Conservation (phyloP, 2,113 vertebrate genomes). For the Paralichthys olivaceus region DNA sequence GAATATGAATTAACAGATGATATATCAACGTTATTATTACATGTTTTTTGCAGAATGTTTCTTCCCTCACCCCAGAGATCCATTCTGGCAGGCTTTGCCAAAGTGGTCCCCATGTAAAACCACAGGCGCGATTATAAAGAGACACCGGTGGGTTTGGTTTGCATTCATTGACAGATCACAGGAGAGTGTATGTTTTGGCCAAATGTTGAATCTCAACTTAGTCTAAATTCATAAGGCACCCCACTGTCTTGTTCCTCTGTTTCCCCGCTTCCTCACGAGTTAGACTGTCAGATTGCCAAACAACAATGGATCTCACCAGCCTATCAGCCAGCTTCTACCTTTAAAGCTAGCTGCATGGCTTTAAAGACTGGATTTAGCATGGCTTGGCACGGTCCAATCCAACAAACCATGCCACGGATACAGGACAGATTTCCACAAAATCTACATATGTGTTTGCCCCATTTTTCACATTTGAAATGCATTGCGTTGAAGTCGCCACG, state of each 20-base stretch:
- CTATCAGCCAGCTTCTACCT: conserved; percentile 74
- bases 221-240: conserved; percentile 83
- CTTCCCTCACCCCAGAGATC: conserved; percentile 52
- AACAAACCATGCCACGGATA: conserved; percentile 65
- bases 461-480: conserved; percentile 71
- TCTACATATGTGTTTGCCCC: conserved; percentile 69
- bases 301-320: conserved; percentile 76
- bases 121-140: conserved; percentile 60
- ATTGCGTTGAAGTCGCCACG: conserved; percentile 36
- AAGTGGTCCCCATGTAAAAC: conserved; percentile 40
- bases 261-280: conserved; percentile 64
- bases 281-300: conserved; percentile 79
- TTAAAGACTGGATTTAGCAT: conserved; percentile 80
- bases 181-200: conserved; percentile 59
- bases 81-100: conserved; percentile 45
- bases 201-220: conserved; percentile 78
- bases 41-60: conserved; percentile 28
- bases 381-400: conserved; percentile 75
- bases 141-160: conserved; percentile 59
- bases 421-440: conserved; percentile 18
- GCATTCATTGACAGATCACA: conserved; percentile 76
- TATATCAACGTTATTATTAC: background rate
- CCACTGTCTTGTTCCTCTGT: conserved; percentile 69
- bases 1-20: background rate
- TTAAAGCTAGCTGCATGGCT: conserved; percentile 72